Base-by-base conservation (phyloP, 2,113 vertebrate species). In the Plotosus lineatus region DNA sequence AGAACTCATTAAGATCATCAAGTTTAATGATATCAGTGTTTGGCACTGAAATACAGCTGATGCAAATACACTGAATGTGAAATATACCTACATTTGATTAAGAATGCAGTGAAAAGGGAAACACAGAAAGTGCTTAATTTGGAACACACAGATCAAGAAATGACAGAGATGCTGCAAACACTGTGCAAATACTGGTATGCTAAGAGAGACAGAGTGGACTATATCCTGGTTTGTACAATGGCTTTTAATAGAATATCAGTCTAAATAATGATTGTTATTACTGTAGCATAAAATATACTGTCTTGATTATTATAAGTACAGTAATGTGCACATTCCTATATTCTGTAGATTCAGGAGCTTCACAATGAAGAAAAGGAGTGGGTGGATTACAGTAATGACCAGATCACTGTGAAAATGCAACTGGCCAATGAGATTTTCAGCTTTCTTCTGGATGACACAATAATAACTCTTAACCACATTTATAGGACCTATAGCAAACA, bases 381-480 rank as follows among this genome's bases (percentile, higher is more conserved):
- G 91, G 84, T 83, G 58, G 85, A 33, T 74, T 93, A 93, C 56
- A 83, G 50, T 8, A 77, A 81, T 3, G 90, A 94, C 84, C 91
- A 93, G 85, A 81, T 90, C 56, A 82, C 85, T 79, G 90, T 93
- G 88, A 94, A 94, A 87, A 89, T 88, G 82, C 87, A 71, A 82
- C 72, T 93, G 83, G 76, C 90, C 38, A 88, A 93, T 80, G 89
- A 90, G n/a, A 90, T 93, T 79, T 93, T 93, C 80, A 85, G 88
- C 23, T 55, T 79, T 6, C 88, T 94, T 82, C 81, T 94, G 51
- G 75, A 88, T 53, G 91, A 93, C 76, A 93, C 93, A 17, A 86
- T 93, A 56, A 31, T 82, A 78, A 79, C 92, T 66, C 90, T 94
- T 60, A 91, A 90, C n/a, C 50, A 72, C 72, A 91, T 92, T 81